Evolutionary conservation across 2,888 invertebrate species (phyloP).

Genomic region (Plusia festucae): DNA sequence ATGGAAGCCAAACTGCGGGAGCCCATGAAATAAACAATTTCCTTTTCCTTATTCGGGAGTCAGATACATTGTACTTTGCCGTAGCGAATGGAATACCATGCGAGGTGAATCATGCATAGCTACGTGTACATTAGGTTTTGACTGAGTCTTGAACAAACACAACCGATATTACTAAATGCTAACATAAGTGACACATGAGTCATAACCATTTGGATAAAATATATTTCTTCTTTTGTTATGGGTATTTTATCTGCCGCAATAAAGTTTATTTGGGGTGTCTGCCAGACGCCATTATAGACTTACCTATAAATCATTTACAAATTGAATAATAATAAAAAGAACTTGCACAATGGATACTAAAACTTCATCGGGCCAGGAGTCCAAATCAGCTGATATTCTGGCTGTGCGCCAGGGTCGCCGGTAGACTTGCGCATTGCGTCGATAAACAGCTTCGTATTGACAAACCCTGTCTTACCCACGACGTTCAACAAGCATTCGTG

Average conservation of each 20-base stretch:
- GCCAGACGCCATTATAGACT: neutral
- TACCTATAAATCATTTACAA: neutral
- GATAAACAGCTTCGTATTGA: constrained; percentile 69
- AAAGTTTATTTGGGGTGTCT: neutral
- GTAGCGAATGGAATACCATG: neutral
- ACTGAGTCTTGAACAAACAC: neutral
- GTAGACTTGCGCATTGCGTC: constrained; percentile 80
- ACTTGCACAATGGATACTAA: constrained; percentile 50
- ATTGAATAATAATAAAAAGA: neutral
- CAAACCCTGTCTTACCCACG: constrained; percentile 47
- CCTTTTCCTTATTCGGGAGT: neutral
- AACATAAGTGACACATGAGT: neutral
- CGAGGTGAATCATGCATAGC: constrained; percentile 2
- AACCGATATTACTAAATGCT: neutral
- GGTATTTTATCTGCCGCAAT: neutral
- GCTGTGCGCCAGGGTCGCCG: constrained; percentile 66
- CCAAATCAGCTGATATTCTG: constrained; percentile 75
- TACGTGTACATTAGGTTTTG: constrained; percentile 4
- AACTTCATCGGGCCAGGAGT: constrained; percentile 50
- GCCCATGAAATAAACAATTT: constrained; percentile 1
- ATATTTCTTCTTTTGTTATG: neutral
- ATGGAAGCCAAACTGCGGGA: neutral
- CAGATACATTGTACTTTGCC: neutral
- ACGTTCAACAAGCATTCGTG: constrained; percentile 57
- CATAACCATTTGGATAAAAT: neutral